These are phyloP conservation scores for Drosophila paramelanica DNA, from an alignment of 2,888 invertebrate species.

Conservation along the genomic window DNA sequence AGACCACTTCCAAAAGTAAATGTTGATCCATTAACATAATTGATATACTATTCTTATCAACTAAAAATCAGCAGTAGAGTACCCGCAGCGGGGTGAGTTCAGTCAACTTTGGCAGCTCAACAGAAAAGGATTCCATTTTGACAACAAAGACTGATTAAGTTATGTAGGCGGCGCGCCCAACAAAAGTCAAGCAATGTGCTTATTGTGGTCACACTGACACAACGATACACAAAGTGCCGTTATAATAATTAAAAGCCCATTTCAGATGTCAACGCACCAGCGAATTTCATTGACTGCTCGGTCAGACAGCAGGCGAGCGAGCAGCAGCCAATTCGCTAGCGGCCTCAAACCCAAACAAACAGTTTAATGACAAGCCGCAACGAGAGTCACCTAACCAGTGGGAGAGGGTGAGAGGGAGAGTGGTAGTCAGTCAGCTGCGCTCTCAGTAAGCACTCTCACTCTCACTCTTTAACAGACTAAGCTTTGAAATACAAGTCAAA, in stretches of 20 bases:
- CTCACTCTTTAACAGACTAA: constrained; percentile 8
- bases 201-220: constrained; percentile 11
- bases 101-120: constrained; percentile 17
- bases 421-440: background rate
- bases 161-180: constrained; percentile 43
- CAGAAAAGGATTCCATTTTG: constrained; percentile 37
- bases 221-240: constrained; percentile 33
- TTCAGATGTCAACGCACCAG: constrained; percentile 49
- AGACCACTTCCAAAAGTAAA: too few relatives aligned
- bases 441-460: constrained; percentile 5
- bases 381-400: constrained; percentile 7
- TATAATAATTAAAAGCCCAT: constrained; percentile 66
- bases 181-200: constrained; percentile 6
- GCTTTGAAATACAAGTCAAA: constrained; percentile 30
- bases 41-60: background rate
- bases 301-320: background rate
- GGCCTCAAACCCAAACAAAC: constrained; percentile 73
- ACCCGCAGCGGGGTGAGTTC: constrained; percentile 1
- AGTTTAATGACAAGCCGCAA: constrained; percentile 22
- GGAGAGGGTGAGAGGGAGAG: background rate
- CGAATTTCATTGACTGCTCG: constrained; percentile 34
- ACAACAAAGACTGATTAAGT: constrained; percentile 42
- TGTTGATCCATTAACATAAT: background rate
- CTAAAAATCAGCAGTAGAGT: background rate
- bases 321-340: constrained; percentile 51